Base-by-base conservation (phyloP, 2,888 invertebrate species). In the Autographa pulchrina region DNA sequence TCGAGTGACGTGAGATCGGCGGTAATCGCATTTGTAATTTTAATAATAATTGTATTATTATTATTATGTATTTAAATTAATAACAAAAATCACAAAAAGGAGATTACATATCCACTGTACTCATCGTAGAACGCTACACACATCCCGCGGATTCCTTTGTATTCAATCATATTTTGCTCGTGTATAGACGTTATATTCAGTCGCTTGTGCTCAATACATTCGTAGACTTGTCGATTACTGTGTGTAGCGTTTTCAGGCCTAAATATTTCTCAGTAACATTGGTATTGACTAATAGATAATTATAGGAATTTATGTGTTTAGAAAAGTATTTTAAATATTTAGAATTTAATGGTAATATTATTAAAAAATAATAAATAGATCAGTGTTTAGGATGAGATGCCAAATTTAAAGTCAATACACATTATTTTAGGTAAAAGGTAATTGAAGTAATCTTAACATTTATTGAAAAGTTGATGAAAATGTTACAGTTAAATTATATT, bases 401-500 rank as follows among this genome's bases (percentile, higher is more conserved):
- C 96, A 97, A 97, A 97, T 96, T 95, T 94, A 96, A 96, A 96
- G 97, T 97, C 96, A 96, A 96, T 96, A 97, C 96, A 86, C 93
- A 93, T 96, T 96, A 96, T 94, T 95, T 96, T 96, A 96, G 96
- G 96, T 96, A 96, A 96, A 96, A 91, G 89, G 89, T 95, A 95
- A 95, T 92, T 94, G 94, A 94, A 90, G 90, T 94, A 94, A 94
- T 93, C 93, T 93, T 94, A 94, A 94, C 94, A 90, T 94, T 94
- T 94, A 95, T 94, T 94, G 89, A 95, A 94, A 94, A 95, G 94
- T 94, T 94, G 90, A 94, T 93, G 89, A 93, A 92, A 94, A 94
- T 95, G 94, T 95, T 95, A 94, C 94, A 94, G 94, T 95, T 95
- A 92, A 95, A 96, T 94, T 96, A 95, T 95, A 95, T 95, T 95